These are phyloP conservation scores for Gephyroberyx darwinii DNA, from an alignment of 2,797 vertebrate genomes.

Conservation along the genomic window DNA sequence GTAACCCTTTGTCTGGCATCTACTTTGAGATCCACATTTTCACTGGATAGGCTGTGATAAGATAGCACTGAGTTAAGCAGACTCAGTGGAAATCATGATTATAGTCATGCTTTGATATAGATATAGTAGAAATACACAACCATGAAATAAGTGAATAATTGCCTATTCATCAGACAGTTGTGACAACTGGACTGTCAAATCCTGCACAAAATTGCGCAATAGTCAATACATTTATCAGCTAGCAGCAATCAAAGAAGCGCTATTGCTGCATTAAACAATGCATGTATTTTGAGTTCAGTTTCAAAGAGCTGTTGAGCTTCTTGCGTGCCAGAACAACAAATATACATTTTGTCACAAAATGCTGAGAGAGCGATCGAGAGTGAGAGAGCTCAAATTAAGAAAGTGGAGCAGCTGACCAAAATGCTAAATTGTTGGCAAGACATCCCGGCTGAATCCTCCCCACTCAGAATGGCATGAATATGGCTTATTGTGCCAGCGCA, in stretches of 20 bases:
- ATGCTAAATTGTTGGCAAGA: slow-evolving; percentile 49
- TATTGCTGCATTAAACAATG: not conserved
- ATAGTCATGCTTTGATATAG: not conserved
- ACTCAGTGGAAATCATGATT: not conserved
- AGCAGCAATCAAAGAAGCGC: not conserved
- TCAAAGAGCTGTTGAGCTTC: not conserved
- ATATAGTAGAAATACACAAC: not conserved
- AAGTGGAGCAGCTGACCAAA: slow-evolving; percentile 39
- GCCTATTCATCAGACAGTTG: not conserved
- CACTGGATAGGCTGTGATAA: too few species aligned
- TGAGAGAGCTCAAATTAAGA: slow-evolving; percentile 32
- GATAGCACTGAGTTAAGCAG: not conserved
- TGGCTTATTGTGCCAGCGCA: slow-evolving; percentile 40
- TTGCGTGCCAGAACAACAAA: slow-evolving; percentile 24
- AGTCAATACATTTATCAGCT: not conserved
- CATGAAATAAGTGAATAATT: not conserved
- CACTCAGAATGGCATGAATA: slow-evolving; percentile 36
- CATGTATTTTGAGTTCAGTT: not conserved
- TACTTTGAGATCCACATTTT: not conserved
- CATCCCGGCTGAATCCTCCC: slow-evolving; percentile 28
- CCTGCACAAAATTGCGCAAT: too few species aligned
- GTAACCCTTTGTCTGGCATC: not conserved
- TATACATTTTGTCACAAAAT: slow-evolving; percentile 26
- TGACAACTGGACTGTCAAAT: too few species aligned
- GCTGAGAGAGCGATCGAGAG: not conserved